phyloP scores from a whole-genome alignment of 2,113 vertebrate genomes.

The Aramus guarauna region DNA sequence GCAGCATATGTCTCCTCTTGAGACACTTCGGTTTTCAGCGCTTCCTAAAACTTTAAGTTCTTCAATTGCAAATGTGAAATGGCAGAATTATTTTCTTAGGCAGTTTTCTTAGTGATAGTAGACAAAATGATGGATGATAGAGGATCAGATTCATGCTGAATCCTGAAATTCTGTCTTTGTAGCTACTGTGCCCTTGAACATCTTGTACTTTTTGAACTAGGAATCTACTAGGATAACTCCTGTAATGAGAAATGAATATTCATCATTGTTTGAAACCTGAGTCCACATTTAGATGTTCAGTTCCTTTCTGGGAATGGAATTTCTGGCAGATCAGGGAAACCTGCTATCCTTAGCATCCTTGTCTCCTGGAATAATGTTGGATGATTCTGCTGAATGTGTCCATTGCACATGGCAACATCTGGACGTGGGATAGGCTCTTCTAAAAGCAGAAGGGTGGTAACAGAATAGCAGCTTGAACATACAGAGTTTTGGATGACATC shows the following conservation, averaged over 20 bases:
- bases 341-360: neutral
- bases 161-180: neutral
- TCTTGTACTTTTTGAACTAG: neutral
- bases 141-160: neutral
- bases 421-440: neutral
- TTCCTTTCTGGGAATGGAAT: neutral
- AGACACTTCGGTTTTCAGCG: neutral
- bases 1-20: neutral
- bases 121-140: neutral
- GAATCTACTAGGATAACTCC: neutral
- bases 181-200: neutral
- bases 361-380: neutral
- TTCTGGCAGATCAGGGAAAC: neutral
- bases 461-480: fast-evolving
- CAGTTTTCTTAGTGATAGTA: neutral
- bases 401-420: neutral
- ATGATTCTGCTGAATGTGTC: neutral
- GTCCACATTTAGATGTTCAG: neutral
- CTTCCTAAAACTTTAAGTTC: neutral
- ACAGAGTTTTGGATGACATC: neutral
- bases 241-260: neutral
- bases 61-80: neutral
- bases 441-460: neutral
- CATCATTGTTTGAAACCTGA: neutral
- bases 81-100: neutral